Conservation (phyloP, 2,888 invertebrate species). For the Amiota communis region DNA sequence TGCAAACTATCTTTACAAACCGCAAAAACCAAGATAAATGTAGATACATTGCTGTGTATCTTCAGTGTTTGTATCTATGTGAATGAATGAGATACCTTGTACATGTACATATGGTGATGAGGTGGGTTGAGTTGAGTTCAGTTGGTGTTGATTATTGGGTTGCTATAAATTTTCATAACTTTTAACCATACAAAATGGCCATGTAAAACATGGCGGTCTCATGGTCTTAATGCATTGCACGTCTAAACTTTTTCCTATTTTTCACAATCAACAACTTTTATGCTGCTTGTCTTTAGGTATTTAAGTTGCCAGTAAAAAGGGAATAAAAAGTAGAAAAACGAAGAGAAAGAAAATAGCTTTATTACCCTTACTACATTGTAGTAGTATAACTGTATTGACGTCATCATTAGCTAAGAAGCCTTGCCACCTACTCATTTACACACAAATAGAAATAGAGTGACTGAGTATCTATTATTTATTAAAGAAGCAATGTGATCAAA, state of each 20-base stretch:
- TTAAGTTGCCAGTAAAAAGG: too few relatives aligned
- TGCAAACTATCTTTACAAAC: conserved; percentile 66
- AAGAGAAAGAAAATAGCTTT: too few relatives aligned
- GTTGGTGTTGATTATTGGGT: conserved; percentile 47
- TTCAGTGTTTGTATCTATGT: conserved; percentile 28
- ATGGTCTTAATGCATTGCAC: conserved; percentile 8
- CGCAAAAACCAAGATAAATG: conserved; percentile 40
- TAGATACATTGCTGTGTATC: conserved; percentile 4
- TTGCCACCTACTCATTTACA: too few relatives aligned
- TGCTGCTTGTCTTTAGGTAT: too few relatives aligned
- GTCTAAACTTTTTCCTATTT: conserved; percentile 35
- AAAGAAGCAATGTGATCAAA: too few relatives aligned
- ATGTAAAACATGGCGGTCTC: conserved; percentile 15
- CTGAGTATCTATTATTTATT: too few relatives aligned
- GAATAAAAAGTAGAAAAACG: too few relatives aligned
- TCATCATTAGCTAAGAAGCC: too few relatives aligned
- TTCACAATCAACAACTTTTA: conserved; percentile 46
- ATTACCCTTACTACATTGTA: too few relatives aligned
- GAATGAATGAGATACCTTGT: conserved; percentile 22
- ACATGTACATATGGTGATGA: background rate
- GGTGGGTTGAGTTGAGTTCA: conserved; percentile 6
- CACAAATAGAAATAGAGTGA: too few relatives aligned
- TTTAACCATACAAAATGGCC: conserved; percentile 37
- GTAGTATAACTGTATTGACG: too few relatives aligned
- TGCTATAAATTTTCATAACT: conserved; percentile 54